Evolutionary conservation across 30 jellyfish, hydroid and myxozoan species (phyloP).

Genomic region (Chrysaora quinquecirrha): DNA sequence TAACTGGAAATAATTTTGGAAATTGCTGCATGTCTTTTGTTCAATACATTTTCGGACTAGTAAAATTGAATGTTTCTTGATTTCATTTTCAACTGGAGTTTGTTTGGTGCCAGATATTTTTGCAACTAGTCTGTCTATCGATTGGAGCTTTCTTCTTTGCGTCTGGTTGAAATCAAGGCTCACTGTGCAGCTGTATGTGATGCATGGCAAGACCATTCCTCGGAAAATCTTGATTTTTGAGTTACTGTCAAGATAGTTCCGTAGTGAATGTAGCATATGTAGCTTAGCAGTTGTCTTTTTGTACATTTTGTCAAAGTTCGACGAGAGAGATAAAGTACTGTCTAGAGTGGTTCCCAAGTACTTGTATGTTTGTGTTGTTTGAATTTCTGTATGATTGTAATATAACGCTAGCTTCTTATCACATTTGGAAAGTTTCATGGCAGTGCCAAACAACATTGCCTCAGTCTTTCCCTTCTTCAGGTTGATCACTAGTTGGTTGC

Average conservation of each 20-base stretch:
- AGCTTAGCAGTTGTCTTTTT: constrained; percentile 59
- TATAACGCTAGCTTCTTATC: constrained; percentile 21
- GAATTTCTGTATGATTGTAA: constrained; percentile 23
- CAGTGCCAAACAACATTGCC: constrained; percentile 15
- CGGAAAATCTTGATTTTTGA: no score
- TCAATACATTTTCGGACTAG: constrained; percentile 59
- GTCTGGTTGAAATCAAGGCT: constrained; percentile 35
- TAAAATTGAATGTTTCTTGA: constrained; percentile 32
- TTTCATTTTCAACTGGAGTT: constrained; percentile 35
- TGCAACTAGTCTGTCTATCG: constrained; percentile 52
- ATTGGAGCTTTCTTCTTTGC: constrained; percentile 36
- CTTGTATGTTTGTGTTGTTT: constrained; percentile 31
- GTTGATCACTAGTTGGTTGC: constrained; percentile 4
- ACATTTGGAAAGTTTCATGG: constrained; percentile 17
- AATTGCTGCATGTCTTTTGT: constrained; percentile 26
- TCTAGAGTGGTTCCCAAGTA: constrained; percentile 51
- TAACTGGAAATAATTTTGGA: constrained; percentile 34
- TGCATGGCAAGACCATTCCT: constrained; percentile 15
- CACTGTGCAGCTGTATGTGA: constrained; percentile 36
- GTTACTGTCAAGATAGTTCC: no score
- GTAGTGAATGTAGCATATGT: no score
- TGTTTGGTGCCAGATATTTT: constrained; percentile 42
- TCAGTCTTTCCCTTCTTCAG: constrained; percentile 15
- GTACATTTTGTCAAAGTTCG: constrained; percentile 36
- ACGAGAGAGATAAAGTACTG: constrained; percentile 34